These are phyloP conservation scores for Drosophila colorata DNA, from an alignment of 2,888 invertebrate species.

Conservation along the genomic window DNA sequence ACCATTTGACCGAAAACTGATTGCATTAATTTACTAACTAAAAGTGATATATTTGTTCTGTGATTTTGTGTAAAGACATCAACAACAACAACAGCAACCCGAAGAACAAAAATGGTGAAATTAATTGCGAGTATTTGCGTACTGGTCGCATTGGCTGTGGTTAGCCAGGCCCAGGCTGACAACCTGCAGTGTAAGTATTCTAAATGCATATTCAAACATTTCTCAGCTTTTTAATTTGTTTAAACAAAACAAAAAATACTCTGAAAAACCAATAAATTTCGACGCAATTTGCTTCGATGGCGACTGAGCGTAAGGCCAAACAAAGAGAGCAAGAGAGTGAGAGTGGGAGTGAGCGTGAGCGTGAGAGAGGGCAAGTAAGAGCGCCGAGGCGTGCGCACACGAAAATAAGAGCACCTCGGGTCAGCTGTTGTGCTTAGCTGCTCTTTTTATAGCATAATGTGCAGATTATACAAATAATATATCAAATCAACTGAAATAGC, in stretches of 20 bases:
- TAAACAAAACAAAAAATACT: slow-evolving; percentile 45
- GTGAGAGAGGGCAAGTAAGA: slow-evolving; percentile 15
- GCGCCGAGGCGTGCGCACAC: slow-evolving; percentile 40
- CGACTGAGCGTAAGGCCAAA: slow-evolving; percentile 30
- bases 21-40: slow-evolving; percentile 51
- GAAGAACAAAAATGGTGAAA: slow-evolving; percentile 86
- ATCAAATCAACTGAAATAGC: slow-evolving; percentile 29
- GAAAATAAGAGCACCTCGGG: slow-evolving; percentile 34
- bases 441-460: slow-evolving; percentile 21
- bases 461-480: slow-evolving; percentile 25
- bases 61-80: slow-evolving; percentile 79
- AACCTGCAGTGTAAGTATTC: slow-evolving; percentile 89
- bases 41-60: slow-evolving; percentile 75
- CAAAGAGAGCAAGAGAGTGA: slow-evolving; percentile 25
- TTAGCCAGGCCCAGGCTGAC: slow-evolving; percentile 85
- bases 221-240: not conserved
- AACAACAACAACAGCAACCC: slow-evolving; percentile 47
- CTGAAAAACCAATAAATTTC: slow-evolving; percentile 58
- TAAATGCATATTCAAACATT: not conserved
- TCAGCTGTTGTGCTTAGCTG: slow-evolving; percentile 26
- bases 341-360: not conserved
- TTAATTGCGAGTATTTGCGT: slow-evolving; percentile 86
- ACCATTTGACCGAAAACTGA: slow-evolving; percentile 49
- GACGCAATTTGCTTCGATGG: slow-evolving; percentile 63
- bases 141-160: slow-evolving; percentile 69